These are phyloP conservation scores for Lepidurus arcticus DNA, from an alignment of 1,140 invertebrate genomes.

Conservation along the genomic window DNA sequence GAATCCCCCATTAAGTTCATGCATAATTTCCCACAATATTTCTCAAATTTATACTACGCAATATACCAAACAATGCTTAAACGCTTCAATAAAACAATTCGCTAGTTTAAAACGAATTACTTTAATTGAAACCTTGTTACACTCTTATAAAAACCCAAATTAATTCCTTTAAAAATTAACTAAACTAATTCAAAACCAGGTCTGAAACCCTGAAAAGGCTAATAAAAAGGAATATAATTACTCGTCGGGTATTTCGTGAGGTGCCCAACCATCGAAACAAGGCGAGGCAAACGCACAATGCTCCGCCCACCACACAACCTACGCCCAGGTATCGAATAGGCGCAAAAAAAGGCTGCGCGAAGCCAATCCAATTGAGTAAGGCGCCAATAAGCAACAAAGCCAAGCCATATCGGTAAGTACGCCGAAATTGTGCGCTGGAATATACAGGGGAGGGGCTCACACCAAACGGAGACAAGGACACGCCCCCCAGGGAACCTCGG, in stretches of 20 bases:
- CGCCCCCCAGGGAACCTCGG: neutral
- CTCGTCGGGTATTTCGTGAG: constrained; percentile 51
- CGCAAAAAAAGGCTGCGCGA: constrained; percentile 55
- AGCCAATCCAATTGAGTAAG: constrained; percentile 66
- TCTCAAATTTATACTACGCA: too few species aligned
- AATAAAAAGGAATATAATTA: neutral
- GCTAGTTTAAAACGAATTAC: constrained; percentile 22
- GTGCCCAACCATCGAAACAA: constrained; percentile 66
- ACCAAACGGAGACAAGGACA: neutral
- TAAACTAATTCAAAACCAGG: constrained; percentile 16
- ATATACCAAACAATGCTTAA: too few species aligned
- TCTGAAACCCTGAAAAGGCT: constrained; percentile 29
- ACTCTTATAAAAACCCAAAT: constrained; percentile 19
- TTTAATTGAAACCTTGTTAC: neutral
- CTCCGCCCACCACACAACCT: constrained; percentile 64
- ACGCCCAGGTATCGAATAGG: constrained; percentile 65
- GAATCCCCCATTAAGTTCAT: too few species aligned
- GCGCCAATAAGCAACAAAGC: constrained; percentile 66
- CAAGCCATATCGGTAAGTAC: constrained; percentile 68
- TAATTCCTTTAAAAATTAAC: constrained; percentile 22
- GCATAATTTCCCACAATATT: too few species aligned
- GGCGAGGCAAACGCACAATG: constrained; percentile 63
- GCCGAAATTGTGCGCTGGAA: constrained; percentile 36
- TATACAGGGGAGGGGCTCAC: neutral
- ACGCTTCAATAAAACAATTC: too few species aligned